Conservation (phyloP, 2,113 vertebrate genomes). For the Rana temporaria region DNA sequence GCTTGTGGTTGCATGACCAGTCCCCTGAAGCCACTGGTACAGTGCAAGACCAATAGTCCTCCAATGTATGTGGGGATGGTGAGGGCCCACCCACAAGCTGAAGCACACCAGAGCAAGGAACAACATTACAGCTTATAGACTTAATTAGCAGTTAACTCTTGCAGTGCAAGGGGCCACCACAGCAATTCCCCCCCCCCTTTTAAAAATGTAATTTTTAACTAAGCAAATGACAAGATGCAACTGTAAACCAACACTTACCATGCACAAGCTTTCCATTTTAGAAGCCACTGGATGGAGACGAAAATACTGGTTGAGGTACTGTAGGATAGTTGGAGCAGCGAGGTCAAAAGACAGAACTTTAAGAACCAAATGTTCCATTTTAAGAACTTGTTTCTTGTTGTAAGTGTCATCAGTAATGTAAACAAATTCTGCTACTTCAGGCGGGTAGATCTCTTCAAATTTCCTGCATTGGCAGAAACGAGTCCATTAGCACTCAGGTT, state of each 20-base stretch:
- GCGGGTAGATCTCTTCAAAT: conserved; percentile 98
- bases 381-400: conserved; percentile 95
- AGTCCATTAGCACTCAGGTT: background rate
- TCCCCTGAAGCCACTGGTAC: no score
- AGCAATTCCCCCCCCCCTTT: no score
- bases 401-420: conserved; percentile 99
- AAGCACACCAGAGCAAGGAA: no score
- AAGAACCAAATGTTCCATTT: conserved; percentile 96
- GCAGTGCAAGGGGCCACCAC: no score
- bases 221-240: no score
- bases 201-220: no score
- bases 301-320: conserved; percentile 96
- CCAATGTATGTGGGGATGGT: no score
- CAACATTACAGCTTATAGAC: no score
- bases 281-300: conserved; percentile 75
- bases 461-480: conserved; percentile 77
- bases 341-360: conserved; percentile 97
- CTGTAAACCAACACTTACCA: conserved; percentile 76
- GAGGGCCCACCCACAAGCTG: no score
- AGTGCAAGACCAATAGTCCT: no score
- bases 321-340: conserved; percentile 91
- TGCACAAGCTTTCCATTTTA: conserved; percentile 86
- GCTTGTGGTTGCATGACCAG: no score
- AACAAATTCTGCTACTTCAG: conserved; percentile 96
- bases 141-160: no score